Evolutionary conservation across 1,140 invertebrate genomes (phyloP), one percentile per base, ranked within the genome.

Genomic region (Matsumurasca onukii): DNA sequence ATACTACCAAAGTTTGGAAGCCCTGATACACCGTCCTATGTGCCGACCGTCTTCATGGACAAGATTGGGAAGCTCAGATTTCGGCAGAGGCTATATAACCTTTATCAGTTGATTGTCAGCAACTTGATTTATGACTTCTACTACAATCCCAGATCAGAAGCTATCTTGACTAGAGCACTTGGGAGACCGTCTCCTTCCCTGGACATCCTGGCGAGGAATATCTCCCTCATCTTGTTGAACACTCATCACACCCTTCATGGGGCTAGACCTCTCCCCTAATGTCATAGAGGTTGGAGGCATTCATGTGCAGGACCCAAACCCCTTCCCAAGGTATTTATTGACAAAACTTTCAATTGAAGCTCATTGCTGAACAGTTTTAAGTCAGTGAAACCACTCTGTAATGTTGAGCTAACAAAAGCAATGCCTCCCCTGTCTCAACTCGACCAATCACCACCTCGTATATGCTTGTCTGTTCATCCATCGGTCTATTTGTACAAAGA

Each of bases 251-350:
- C 82, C 12, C 75, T 88, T 2, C 85, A 82, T 63, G 82, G 83
- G 5, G 83, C 85, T 0, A 82, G 81, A 63, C 81, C 88, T 13
- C 76, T 85, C 85, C 0, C 84, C 88, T 0, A 84, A 83, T 67
- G 79, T 89, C 1, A 83, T 89, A 17, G 88, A 90, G 80, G 77
- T 91, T 27, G 88, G 86, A 22, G 89, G 88, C 0, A 82, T 89
- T 71, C 88, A 89, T 72, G 82, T 88, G 13, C 76, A 78, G 61
- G 76, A 85, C 66, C 72, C 84, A 0, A 86, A 70, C 78, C 79
- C 9, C 72, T 89, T 69, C 81, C 83, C 12, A 71, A 82, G 69
- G 86, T 86, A 80, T n/a, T n/a, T n/a, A n/a, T n/a, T n/a, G n/a
- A n/a, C n/a, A n/a, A n/a, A n/a, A n/a, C n/a, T n/a, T n/a, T n/a